Percentiles rank a stretch among this genome's conserved stretches.
Evolutionary conservation across 2,888 invertebrate species (phyloP).

Genomic region (Diaphora mendica): DNA sequence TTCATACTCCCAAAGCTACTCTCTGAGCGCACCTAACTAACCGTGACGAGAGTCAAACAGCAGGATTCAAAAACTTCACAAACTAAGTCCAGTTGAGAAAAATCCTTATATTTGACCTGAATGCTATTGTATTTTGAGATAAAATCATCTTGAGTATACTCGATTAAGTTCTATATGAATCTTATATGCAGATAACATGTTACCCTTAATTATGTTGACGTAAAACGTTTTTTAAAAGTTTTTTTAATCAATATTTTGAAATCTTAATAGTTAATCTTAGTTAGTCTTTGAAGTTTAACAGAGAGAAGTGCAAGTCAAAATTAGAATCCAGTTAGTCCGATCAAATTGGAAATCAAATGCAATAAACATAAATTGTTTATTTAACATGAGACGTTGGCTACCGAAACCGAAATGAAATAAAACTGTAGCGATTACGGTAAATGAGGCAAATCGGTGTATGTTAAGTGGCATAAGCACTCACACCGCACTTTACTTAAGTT

Average conservation of each 20-base stretch:
- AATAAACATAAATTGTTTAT: conserved; percentile 60
- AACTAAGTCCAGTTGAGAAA: conserved; percentile 69
- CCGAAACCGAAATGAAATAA: conserved; percentile 63
- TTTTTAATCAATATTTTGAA: conserved; percentile 21
- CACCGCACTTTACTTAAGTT: conserved; percentile 79
- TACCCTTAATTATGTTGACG: background rate
- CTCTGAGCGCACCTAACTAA: conserved; percentile 76
- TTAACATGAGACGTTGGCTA: conserved; percentile 55
- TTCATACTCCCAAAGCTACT: conserved; percentile 65
- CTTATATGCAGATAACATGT: conserved; percentile 2
- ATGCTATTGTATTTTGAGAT: conserved; percentile 26
- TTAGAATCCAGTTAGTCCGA: conserved; percentile 61
- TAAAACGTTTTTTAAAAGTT: background rate
- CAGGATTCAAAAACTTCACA: conserved; percentile 70
- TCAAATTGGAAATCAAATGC: conserved; percentile 61
- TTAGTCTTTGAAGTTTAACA: conserved; percentile 37
- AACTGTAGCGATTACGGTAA: conserved; percentile 75
- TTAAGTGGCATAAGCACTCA: conserved; percentile 80
- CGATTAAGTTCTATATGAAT: conserved; percentile 35
- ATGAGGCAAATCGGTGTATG: conserved; percentile 77
- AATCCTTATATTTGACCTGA: conserved; percentile 51
- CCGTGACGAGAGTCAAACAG: conserved; percentile 77
- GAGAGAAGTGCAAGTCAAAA: conserved; percentile 41
- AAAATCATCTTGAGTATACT: conserved; percentile 30
- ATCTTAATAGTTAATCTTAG: conserved; percentile 43